These are phyloP conservation scores for Schlechtendalia chinensis DNA, from an alignment of 1,140 invertebrate genomes.

Conservation along the genomic window DNA sequence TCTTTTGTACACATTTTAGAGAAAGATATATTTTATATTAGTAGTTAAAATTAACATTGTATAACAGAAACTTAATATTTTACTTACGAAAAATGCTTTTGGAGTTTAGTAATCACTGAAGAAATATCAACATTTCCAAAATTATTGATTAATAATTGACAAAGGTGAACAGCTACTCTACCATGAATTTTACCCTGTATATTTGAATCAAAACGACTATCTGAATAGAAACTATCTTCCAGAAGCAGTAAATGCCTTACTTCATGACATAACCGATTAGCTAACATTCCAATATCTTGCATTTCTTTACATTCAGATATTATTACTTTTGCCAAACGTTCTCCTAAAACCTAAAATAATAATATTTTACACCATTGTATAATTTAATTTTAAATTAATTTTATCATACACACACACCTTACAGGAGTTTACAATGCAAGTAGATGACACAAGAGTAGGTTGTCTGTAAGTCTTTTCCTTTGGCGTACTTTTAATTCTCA, in stretches of 20 bases:
- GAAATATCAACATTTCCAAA: background rate
- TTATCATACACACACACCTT: constrained; percentile 10
- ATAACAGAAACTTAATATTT: background rate
- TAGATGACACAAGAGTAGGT: constrained; percentile 31
- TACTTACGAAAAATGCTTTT: constrained; percentile 29
- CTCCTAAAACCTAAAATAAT: constrained; percentile 20
- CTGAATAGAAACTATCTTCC: constrained; percentile 42
- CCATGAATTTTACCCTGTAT: constrained; percentile 36
- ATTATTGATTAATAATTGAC: constrained; percentile 19
- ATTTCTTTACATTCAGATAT: background rate
- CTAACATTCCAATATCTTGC: constrained; percentile 8
- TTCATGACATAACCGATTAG: constrained; percentile 31
- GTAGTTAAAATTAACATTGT: too few relatives aligned
- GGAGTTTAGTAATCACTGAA: background rate
- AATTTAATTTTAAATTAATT: background rate
- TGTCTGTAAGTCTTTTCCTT: background rate
- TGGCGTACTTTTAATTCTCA: constrained; percentile 8
- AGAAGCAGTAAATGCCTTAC: constrained; percentile 35
- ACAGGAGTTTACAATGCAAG: constrained; percentile 31
- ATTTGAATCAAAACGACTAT: constrained; percentile 36
- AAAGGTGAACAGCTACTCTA: constrained; percentile 28
- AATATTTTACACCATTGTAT: background rate
- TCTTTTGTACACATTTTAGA: too few relatives aligned
- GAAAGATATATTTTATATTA: too few relatives aligned
- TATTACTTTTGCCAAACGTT: constrained; percentile 29